Conservation (phyloP, 2,888 invertebrate genomes). For the Drosophila kanekoi region DNA sequence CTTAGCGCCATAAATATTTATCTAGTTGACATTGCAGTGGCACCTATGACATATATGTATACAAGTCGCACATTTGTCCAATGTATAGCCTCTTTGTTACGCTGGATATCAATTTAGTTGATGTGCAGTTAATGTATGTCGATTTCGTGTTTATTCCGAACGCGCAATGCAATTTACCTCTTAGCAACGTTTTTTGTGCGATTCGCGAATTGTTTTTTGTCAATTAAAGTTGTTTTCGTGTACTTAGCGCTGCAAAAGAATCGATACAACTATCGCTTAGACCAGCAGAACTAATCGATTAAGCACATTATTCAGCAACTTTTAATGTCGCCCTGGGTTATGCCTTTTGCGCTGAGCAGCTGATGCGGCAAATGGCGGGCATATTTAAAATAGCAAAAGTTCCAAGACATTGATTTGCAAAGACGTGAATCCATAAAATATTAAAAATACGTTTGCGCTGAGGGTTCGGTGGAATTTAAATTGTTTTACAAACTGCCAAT, state of each 20-base stretch:
- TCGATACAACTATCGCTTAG: constrained; percentile 14
- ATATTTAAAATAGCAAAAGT: neutral
- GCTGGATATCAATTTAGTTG: constrained; percentile 3
- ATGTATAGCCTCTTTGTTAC: neutral
- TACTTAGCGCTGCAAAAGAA: constrained; percentile 20
- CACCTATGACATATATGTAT: neutral
- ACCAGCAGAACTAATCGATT: constrained; percentile 14
- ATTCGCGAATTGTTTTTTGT: constrained; percentile 19
- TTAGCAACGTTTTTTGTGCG: constrained; percentile 61
- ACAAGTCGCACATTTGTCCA: constrained; percentile 8
- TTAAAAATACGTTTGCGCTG: no score
- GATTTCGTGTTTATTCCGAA: neutral
- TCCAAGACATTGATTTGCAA: no score
- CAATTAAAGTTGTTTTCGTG: constrained; percentile 50
- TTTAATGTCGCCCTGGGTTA: constrained; percentile 26
- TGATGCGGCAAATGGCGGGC: constrained; percentile 15
- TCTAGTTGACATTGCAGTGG: constrained; percentile 8
- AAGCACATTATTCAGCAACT: neutral
- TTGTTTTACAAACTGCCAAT: no score
- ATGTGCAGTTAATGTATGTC: neutral
- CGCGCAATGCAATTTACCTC: constrained; percentile 52
- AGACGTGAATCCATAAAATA: no score
- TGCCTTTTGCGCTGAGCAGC: constrained; percentile 25
- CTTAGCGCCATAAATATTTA: constrained; percentile 8
- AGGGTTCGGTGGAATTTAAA: no score